Conservation (phyloP, 2,113 vertebrate species). For the Phoenicopterus ruber region DNA sequence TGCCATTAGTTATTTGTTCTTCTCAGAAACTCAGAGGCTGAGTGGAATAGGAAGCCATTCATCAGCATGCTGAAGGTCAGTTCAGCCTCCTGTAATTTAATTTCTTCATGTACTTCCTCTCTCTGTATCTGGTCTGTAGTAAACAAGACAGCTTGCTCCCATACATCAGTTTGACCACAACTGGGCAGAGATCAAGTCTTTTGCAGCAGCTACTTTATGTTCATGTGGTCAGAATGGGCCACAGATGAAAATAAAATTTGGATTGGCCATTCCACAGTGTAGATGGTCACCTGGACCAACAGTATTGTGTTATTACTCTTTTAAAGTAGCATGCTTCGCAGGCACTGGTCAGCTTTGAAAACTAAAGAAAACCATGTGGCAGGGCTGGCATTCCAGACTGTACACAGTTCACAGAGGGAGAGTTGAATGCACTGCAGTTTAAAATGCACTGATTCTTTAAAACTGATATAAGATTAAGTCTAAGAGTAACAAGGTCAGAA, state of each 20-base stretch:
- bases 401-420: neutral
- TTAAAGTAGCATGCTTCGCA: neutral
- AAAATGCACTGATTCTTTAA: neutral
- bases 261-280: neutral
- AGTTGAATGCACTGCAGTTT: neutral
- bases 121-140: neutral
- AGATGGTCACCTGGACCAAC: neutral
- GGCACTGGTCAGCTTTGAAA: neutral
- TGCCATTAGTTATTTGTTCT: neutral
- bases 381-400: neutral
- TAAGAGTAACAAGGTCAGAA: neutral
- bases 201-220: neutral
- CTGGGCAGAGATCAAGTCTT: neutral
- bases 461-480: neutral
- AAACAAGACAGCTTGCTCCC: neutral
- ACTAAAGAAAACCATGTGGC: neutral
- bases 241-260: neutral
- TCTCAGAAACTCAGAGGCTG: neutral
- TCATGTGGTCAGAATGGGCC: neutral
- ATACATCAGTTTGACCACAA: neutral
- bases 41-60: neutral
- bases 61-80: neutral
- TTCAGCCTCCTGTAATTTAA: neutral
- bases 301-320: neutral
- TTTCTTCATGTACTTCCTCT: neutral